Evolutionary conservation across 1,140 invertebrate genomes (phyloP).

Genomic region (Aricia agestis): DNA sequence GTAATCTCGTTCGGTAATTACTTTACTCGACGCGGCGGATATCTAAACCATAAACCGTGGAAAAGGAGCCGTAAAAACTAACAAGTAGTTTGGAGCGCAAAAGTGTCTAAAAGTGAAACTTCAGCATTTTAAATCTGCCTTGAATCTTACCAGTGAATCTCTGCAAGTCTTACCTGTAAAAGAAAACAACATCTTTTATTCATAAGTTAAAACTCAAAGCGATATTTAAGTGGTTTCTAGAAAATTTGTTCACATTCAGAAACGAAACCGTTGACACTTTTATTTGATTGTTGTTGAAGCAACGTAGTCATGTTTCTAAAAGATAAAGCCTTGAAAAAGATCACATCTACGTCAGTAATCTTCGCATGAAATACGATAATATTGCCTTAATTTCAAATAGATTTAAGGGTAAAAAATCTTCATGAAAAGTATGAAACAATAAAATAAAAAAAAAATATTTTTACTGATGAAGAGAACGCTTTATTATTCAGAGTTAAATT

Average conservation of each 20-base stretch:
- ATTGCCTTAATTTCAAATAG: neutral
- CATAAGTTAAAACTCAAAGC: neutral
- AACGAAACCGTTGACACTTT: neutral
- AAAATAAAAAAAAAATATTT: neutral
- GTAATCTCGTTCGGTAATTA: constrained; percentile 10
- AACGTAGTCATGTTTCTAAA: neutral
- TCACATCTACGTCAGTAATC: too few relatives aligned
- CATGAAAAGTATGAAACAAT: neutral
- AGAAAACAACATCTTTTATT: constrained; percentile 23
- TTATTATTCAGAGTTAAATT: neutral
- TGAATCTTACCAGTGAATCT: constrained; percentile 18
- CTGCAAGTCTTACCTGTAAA: constrained; percentile 33
- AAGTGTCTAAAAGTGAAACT: constrained; percentile 1
- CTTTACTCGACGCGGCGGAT: neutral
- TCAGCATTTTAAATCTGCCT: constrained; percentile 1
- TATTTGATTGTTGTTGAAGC: neutral
- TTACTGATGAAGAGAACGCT: neutral
- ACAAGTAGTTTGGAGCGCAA: neutral
- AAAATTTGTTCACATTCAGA: neutral
- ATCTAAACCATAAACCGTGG: neutral
- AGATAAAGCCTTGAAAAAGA: too few relatives aligned
- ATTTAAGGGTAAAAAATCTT: neutral
- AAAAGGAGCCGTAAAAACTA: neutral
- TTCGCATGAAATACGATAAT: neutral
- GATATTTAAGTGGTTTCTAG: neutral